These are phyloP conservation scores for Coelogynopora nodosa DNA, from an alignment of 2,888 invertebrate species.

Conservation along the genomic window DNA sequence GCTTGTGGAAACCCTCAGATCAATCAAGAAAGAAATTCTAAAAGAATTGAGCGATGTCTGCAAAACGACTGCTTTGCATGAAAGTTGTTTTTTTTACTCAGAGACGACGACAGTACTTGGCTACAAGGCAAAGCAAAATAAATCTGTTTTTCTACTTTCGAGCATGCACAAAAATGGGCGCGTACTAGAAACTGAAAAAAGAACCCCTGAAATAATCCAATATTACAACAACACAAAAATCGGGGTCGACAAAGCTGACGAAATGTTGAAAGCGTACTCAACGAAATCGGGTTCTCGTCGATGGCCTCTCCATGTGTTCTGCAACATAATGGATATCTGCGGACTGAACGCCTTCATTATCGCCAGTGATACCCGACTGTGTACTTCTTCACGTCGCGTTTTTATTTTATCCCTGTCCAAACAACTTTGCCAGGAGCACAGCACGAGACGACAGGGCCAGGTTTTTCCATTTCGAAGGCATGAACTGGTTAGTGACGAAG, in stretches of 20 bases:
- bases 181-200: constrained; percentile 22
- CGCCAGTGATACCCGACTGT: constrained; percentile 15
- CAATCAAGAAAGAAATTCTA: constrained; percentile 29
- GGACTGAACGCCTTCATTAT: constrained; percentile 32
- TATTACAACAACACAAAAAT: constrained; percentile 35
- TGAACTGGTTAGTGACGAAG: constrained; percentile 21
- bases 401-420: constrained; percentile 21
- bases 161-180: constrained; percentile 35
- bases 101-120: constrained; percentile 16
- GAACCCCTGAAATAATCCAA: constrained; percentile 36
- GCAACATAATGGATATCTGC: constrained; percentile 34
- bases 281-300: constrained; percentile 28
- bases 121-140: constrained; percentile 31
- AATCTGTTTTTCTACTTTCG: constrained; percentile 30
- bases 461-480: constrained; percentile 18
- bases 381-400: not conserved
- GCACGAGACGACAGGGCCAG: constrained; percentile 26
- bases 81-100: constrained; percentile 32
- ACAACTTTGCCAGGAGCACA: constrained; percentile 17
- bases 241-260: constrained; percentile 27
- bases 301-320: constrained; percentile 20
- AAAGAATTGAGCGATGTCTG: constrained; percentile 23
- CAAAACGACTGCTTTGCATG: constrained; percentile 16
- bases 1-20: constrained; percentile 23
- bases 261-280: constrained; percentile 7